A percentile compares a stretch with the other conserved stretches of the same genome.
phyloP scores from a whole-genome alignment of 53 echinoderm and acorn worm genomes.

The Glandiceps talaboti region DNA sequence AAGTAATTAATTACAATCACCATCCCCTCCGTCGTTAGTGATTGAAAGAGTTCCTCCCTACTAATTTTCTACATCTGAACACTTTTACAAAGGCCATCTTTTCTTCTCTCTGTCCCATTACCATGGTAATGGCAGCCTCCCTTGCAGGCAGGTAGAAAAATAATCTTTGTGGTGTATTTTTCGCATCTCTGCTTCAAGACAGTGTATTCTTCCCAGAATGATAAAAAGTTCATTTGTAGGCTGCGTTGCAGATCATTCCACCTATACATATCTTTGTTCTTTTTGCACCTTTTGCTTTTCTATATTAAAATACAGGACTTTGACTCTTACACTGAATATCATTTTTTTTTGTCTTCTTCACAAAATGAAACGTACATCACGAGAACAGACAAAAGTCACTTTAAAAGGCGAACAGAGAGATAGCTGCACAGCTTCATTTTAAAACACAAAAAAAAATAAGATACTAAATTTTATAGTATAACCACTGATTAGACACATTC shows the following conservation, averaged over 20 bases:
- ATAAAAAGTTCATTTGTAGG: background rate
- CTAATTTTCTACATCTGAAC: background rate
- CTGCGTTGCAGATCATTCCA: background rate
- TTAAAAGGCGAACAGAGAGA: no score
- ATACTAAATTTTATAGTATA: no score
- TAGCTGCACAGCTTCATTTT: no score
- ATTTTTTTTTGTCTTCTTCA: no score
- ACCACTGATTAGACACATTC: no score
- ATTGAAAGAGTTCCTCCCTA: background rate
- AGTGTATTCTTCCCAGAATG: background rate
- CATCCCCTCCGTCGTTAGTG: background rate
- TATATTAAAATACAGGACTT: background rate
- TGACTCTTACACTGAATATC: no score
- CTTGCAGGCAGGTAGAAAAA: background rate
- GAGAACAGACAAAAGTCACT: no score
- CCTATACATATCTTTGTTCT: background rate
- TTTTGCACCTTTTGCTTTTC: background rate
- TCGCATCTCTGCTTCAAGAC: background rate
- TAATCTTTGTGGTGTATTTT: background rate
- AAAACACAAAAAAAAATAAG: no score
- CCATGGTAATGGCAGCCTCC: background rate
- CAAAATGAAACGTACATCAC: no score
- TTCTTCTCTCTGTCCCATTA: background rate
- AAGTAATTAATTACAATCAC: background rate
- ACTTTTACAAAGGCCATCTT: background rate